A percentile compares a stretch with the other conserved stretches of the same genome.
These are phyloP conservation scores for Tiliacea citrago DNA, from an alignment of 2,888 invertebrate species.

Conservation along the genomic window DNA sequence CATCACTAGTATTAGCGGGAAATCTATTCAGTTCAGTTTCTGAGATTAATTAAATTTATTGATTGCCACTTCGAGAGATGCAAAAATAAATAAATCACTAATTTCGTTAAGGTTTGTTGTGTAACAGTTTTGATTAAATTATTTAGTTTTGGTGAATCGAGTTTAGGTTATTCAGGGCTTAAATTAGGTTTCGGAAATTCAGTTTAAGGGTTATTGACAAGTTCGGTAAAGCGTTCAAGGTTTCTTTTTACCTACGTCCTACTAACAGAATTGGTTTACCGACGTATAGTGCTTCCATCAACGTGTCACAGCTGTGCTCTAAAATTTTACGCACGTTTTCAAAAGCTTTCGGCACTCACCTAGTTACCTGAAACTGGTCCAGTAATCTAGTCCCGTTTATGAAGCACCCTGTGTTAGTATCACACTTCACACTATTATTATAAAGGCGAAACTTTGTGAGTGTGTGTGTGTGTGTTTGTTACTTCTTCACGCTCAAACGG, in stretches of 20 bases:
- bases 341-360: conserved; percentile 37
- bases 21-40: conserved; percentile 66
- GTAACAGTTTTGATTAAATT: conserved; percentile 20
- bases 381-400: conserved; percentile 17
- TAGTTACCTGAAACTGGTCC: conserved; percentile 18
- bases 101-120: conserved; percentile 24
- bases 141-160: conserved; percentile 19
- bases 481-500: too few species aligned
- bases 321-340: not conserved
- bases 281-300: not conserved
- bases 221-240: not conserved
- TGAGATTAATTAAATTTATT: conserved; percentile 73
- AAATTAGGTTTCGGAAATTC: conserved; percentile 42
- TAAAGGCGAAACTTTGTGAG: too few species aligned
- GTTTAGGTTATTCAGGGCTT: not conserved
- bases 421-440: too few species aligned
- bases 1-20: conserved; percentile 75
- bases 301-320: not conserved
- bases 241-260: not conserved
- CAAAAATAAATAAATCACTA: conserved; percentile 41
- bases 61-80: conserved; percentile 62
- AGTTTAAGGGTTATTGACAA: conserved; percentile 7
- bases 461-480: too few species aligned
- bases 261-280: conserved; percentile 17
- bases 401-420: conserved; percentile 14